A percentile compares a stretch with the other conserved stretches of the same genome.
Evolutionary conservation across 2,888 invertebrate genomes (phyloP).

Genomic region (Drosophila differens): DNA sequence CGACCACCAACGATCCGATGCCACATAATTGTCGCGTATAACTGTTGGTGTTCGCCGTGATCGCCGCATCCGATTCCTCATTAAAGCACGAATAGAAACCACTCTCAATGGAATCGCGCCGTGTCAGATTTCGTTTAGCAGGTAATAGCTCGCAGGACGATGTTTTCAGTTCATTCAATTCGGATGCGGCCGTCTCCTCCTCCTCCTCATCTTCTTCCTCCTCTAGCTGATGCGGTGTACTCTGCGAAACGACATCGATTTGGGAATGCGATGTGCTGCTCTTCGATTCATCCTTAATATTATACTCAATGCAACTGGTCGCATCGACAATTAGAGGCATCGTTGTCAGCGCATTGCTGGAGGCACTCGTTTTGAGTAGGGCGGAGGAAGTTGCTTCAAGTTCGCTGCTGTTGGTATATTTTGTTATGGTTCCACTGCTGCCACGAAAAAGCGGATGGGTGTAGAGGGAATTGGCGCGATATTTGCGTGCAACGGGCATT

Average conservation of each 20-base stretch:
- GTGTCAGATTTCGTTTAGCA: constrained; percentile 86
- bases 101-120: constrained; percentile 94
- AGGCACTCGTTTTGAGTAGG: constrained; percentile 53
- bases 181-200: constrained; percentile 63
- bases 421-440: constrained; percentile 56
- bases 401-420: constrained; percentile 54
- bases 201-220: constrained; percentile 24
- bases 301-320: constrained; percentile 70
- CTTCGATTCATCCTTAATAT: constrained; percentile 57
- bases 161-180: constrained; percentile 74
- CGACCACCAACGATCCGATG: constrained; percentile 64
- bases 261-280: constrained; percentile 19
- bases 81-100: constrained; percentile 96
- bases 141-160: constrained; percentile 67
- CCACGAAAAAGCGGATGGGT: constrained; percentile 87
- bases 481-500: constrained; percentile 83
- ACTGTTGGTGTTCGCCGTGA: constrained; percentile 77
- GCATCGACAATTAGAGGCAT: constrained; percentile 56
- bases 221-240: constrained; percentile 53
- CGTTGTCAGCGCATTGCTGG: constrained; percentile 51
- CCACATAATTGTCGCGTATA: constrained; percentile 77
- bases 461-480: constrained; percentile 87
- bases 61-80: constrained; percentile 90
- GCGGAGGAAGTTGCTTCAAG: constrained; percentile 34
- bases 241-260: constrained; percentile 35